Evolutionary conservation across 37 sponge, comb jelly and placozoan species (phyloP).

Genomic region (Halisarca cf. caerulea): DNA sequence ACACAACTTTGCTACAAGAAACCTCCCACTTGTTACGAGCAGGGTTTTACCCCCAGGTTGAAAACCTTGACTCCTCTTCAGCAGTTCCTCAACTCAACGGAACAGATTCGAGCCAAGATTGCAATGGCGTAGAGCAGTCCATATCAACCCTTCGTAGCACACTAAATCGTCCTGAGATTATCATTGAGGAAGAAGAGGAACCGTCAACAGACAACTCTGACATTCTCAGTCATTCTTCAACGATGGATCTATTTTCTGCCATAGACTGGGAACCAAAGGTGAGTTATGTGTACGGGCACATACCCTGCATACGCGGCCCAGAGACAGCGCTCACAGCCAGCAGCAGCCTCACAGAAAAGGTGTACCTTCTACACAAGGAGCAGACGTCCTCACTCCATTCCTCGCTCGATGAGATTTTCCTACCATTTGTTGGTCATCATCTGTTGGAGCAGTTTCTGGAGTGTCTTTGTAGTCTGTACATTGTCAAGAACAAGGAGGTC

Average conservation of each 20-base stretch:
- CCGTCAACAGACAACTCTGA: not conserved
- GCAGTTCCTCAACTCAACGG: not conserved
- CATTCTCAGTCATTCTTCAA: not conserved
- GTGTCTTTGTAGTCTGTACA: slow-evolving; percentile 56
- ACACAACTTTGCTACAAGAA: slow-evolving; percentile 46
- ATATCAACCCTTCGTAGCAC: not conserved
- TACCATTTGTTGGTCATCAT: slow-evolving; percentile 71
- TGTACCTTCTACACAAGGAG: slow-evolving; percentile 25
- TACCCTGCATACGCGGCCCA: not conserved
- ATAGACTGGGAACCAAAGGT: not conserved
- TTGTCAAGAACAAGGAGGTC: slow-evolving; percentile 24
- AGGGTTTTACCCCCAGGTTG: slow-evolving; percentile 42
- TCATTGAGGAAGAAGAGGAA: not conserved
- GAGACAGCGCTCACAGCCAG: not conserved
- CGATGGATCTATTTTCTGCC: not conserved
- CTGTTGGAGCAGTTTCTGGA: slow-evolving; percentile 51
- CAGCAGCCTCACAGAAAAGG: slow-evolving; percentile 49
- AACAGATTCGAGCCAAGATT: no score
- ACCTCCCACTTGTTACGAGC: slow-evolving; percentile 45
- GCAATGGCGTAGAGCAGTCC: not conserved
- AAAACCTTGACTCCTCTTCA: slow-evolving; percentile 17
- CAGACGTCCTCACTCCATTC: not conserved
- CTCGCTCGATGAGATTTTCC: not conserved
- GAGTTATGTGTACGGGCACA: not conserved
- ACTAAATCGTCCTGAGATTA: not conserved